A percentile compares a stretch with the other conserved stretches of the same genome.
Conservation (phyloP, 1,140 invertebrate genomes). For the Cydia fagiglandana region DNA sequence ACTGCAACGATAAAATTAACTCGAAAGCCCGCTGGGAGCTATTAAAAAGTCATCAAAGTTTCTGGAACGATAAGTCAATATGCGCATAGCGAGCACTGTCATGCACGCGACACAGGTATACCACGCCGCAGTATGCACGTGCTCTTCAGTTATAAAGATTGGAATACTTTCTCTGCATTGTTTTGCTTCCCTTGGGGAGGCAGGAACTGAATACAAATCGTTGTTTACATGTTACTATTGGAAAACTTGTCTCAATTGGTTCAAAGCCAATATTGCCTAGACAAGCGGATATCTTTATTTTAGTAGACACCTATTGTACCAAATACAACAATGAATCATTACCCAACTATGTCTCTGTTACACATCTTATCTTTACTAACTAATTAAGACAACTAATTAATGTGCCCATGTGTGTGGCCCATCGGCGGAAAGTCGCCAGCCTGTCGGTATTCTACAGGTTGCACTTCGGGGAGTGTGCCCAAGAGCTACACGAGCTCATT, state of each 20-base stretch:
- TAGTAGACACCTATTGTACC: neutral
- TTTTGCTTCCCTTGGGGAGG: neutral
- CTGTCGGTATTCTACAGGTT: too few relatives aligned
- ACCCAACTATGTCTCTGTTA: conserved; percentile 1
- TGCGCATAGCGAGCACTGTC: conserved; percentile 32
- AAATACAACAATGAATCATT: conserved; percentile 22
- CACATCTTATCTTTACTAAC: conserved; percentile 8
- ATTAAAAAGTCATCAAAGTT: conserved; percentile 73
- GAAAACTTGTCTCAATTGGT: conserved; percentile 12
- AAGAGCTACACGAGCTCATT: too few relatives aligned
- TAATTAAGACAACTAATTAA: conserved; percentile 23
- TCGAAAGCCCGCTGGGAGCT: conserved; percentile 37
- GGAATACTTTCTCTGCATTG: conserved; percentile 35
- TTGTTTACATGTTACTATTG: conserved; percentile 17
- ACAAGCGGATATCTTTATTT: neutral
- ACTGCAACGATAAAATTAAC: conserved; percentile 42
- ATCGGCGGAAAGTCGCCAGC: too few relatives aligned
- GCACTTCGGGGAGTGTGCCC: too few relatives aligned
- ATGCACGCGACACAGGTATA: conserved; percentile 36
- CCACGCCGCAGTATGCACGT: neutral
- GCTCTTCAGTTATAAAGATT: conserved; percentile 35
- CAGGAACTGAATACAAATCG: conserved; percentile 30
- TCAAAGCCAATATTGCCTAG: neutral
- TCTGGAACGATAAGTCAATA: conserved; percentile 41
- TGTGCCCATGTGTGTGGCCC: too few relatives aligned